Conservation (phyloP, 2,888 invertebrate species). For the Drosophila niveifrons region DNA sequence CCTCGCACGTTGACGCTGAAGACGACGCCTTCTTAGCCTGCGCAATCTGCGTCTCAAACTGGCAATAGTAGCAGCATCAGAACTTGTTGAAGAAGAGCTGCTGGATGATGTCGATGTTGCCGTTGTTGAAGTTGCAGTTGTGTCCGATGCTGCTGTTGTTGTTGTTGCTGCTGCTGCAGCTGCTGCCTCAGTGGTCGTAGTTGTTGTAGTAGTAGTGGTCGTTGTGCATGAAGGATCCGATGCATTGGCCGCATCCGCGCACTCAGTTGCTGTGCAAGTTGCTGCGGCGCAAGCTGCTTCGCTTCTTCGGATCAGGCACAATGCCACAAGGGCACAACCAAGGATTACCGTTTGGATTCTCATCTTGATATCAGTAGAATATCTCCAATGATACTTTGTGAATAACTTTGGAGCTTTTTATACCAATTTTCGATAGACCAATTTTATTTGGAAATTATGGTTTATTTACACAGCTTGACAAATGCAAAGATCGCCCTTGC, state of each 20-base stretch:
- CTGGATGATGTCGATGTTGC: neutral
- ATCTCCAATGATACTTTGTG: constrained; percentile 9
- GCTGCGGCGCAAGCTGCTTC: neutral
- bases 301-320: constrained; percentile 5
- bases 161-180: neutral
- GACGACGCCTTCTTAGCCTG: neutral
- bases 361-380: constrained; percentile 19
- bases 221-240: neutral
- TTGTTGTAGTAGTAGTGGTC: neutral
- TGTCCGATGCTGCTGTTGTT: too few species aligned
- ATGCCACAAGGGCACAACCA: constrained; percentile 1
- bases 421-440: neutral
- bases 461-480: too few species aligned
- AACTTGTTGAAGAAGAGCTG: neutral
- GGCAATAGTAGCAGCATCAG: neutral
- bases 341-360: constrained; percentile 18
- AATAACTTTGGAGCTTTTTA: neutral
- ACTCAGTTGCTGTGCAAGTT: neutral
- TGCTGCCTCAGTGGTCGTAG: neutral
- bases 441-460: neutral
- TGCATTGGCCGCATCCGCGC: neutral
- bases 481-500: too few species aligned
- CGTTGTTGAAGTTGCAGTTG: neutral
- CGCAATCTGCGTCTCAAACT: neutral
- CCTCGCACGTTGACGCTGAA: neutral